phyloP scores from a whole-genome alignment of 2,888 invertebrate species.

The Pseudococcus longispinus region DNA sequence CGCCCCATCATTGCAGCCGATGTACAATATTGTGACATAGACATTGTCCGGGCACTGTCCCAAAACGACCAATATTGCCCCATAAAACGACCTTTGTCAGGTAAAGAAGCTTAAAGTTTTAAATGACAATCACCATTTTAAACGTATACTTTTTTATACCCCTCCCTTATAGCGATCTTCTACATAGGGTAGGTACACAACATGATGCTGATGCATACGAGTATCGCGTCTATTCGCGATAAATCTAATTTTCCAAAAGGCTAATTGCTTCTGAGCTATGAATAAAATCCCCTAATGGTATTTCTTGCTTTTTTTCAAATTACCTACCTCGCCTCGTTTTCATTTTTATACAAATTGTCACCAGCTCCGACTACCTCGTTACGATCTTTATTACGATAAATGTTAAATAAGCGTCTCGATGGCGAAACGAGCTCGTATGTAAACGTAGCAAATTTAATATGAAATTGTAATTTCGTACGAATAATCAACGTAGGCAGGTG shows the following conservation, averaged over 20 bases:
- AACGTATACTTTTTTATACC: not conserved
- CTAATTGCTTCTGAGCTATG: constrained; percentile 39
- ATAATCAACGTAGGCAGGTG: not conserved
- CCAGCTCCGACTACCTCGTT: not conserved
- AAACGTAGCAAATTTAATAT: not conserved
- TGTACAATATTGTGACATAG: constrained; percentile 34
- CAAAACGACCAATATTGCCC: constrained; percentile 37
- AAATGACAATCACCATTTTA: constrained; percentile 37
- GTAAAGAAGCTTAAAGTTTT: constrained; percentile 31
- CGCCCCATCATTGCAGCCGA: constrained; percentile 22
- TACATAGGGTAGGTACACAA: not conserved
- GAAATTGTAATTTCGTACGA: constrained; percentile 9
- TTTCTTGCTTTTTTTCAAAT: constrained; percentile 27
- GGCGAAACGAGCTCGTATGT: not conserved
- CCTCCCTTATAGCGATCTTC: too few relatives aligned
- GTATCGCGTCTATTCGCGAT: not conserved
- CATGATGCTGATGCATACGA: not conserved
- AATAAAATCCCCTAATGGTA: constrained; percentile 22
- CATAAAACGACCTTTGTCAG: constrained; percentile 34
- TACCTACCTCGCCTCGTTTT: constrained; percentile 15
- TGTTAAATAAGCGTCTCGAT: not conserved
- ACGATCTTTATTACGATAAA: not conserved
- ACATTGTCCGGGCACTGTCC: constrained; percentile 42
- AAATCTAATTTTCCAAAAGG: constrained; percentile 9
- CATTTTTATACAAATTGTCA: constrained; percentile 19